Evolutionary conservation across 2,888 invertebrate species (phyloP), one percentile per base, ranked within the genome.

Genomic region (Lydus trimaculatus): DNA sequence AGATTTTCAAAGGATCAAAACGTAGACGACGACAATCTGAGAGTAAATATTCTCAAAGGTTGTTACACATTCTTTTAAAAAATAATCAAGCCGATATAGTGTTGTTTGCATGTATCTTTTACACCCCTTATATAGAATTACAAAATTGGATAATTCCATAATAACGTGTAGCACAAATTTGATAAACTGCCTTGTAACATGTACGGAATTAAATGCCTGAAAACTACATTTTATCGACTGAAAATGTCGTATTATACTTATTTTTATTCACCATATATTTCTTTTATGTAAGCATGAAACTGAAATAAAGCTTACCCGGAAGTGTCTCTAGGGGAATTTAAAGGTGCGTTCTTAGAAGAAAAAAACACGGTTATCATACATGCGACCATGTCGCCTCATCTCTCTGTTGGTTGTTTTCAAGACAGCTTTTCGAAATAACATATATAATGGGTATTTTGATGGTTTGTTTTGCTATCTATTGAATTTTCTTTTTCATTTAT

Each of bases 211-310:
- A 73, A 73, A 73, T 71, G 75, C 69, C 70, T 70, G 68, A 63
- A 78, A 78, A 78, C 76, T 79, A 79, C 79, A 78, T 78, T 76
- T 72, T 77, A 79, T 79, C 76, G 76, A 74, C 76, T 75, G 56
- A 25, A 73, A 74, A 74, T 70, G 76, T 78, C 76, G 73, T 75
- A 76, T 78, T 79, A 76, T 79, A 75, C 76, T 76, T 79, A 76
- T 78, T 77, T 77, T 78, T 79, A 76, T 76, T 73, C 17, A 8
- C 76, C 75, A 79, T 79, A 79, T 79, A 77, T 78, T 75, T 75
- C 73, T 75, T 79, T 79, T 78, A 79, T 78, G 73, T 56, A 28
- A 75, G 75, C 72, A 77, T 73, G 71, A 75, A 72, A 25, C 73
- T 76, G 75, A 75, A 77, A 78, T 78, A 74, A 74, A 75, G 74